Evolutionary conservation across 2,888 invertebrate genomes (phyloP).

Genomic region (Melieria picta): DNA sequence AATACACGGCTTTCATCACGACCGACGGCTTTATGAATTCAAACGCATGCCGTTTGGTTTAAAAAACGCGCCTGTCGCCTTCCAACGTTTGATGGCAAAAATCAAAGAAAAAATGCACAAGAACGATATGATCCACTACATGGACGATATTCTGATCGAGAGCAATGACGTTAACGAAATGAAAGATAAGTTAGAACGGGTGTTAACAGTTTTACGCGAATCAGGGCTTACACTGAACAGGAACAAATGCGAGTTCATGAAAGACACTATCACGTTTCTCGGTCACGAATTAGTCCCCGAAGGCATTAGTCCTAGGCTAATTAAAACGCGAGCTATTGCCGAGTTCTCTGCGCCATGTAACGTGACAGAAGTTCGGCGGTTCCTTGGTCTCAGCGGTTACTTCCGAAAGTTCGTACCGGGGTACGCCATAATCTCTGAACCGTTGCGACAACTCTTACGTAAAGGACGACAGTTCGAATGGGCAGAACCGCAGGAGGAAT

Average conservation of each 20-base stretch:
- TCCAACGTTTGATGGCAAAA: constrained; percentile 32
- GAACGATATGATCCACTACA: constrained; percentile 31
- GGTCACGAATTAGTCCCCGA: constrained; percentile 1
- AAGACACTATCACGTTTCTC: constrained; percentile 11
- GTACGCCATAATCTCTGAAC: constrained; percentile 9
- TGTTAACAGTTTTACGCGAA: neutral
- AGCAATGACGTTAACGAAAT: constrained; percentile 16
- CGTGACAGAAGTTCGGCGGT: neutral
- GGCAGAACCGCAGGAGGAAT: neutral
- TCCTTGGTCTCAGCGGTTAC: constrained; percentile 12
- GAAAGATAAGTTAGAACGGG: constrained; percentile 12
- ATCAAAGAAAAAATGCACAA: constrained; percentile 23
- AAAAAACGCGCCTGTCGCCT: constrained; percentile 27
- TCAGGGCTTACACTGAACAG: constrained; percentile 17
- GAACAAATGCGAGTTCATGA: constrained; percentile 13
- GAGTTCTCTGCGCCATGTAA: neutral
- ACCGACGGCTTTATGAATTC: constrained; percentile 38
- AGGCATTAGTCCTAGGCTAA: neutral
- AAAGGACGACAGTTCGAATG: constrained; percentile 12
- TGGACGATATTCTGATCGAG: constrained; percentile 35
- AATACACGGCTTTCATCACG: constrained; percentile 33
- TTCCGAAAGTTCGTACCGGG: constrained; percentile 26
- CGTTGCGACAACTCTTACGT: constrained; percentile 5
- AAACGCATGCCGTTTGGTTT: constrained; percentile 36
- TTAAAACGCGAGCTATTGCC: neutral